phyloP scores from a whole-genome alignment of 2,888 invertebrate genomes.

The Dryomyza anilis region DNA sequence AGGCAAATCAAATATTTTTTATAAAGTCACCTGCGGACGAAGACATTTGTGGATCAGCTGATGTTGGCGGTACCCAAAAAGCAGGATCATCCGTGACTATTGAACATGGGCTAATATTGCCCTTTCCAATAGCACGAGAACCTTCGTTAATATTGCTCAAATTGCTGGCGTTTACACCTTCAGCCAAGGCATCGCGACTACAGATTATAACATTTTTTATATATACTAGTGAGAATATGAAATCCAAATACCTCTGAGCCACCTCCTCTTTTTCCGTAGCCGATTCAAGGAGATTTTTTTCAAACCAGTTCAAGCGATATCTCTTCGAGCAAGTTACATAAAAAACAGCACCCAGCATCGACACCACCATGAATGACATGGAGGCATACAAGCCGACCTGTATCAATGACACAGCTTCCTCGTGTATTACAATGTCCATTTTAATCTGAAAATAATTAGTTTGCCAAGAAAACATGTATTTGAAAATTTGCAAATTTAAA shows the following conservation, averaged over 20 bases:
- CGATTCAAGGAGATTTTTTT: constrained; percentile 65
- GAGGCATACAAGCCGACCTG: constrained; percentile 63
- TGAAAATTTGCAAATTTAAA: too few species aligned
- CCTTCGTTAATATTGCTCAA: constrained; percentile 61
- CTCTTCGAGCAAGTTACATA: constrained; percentile 65
- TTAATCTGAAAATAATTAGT: background rate
- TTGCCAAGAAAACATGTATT: background rate
- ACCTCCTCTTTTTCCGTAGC: constrained; percentile 60
- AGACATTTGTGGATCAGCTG: constrained; percentile 50
- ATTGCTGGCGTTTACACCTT: constrained; percentile 55
- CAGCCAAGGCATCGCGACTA: constrained; percentile 61
- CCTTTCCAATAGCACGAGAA: constrained; percentile 49
- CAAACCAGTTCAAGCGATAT: constrained; percentile 67
- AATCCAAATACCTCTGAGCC: constrained; percentile 55
- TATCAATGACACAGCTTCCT: constrained; percentile 58
- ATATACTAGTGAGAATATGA: background rate
- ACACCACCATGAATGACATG: constrained; percentile 63
- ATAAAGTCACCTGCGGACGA: constrained; percentile 36
- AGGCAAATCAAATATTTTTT: background rate
- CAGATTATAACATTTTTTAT: background rate
- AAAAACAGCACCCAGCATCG: constrained; percentile 61
- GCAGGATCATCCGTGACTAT: constrained; percentile 60
- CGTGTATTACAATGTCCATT: constrained; percentile 59
- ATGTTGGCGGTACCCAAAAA: constrained; percentile 62
- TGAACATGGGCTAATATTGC: constrained; percentile 59